These are phyloP conservation scores for Helarctos malayanus DNA, from an alignment of 2,797 vertebrate species.

Conservation along the genomic window DNA sequence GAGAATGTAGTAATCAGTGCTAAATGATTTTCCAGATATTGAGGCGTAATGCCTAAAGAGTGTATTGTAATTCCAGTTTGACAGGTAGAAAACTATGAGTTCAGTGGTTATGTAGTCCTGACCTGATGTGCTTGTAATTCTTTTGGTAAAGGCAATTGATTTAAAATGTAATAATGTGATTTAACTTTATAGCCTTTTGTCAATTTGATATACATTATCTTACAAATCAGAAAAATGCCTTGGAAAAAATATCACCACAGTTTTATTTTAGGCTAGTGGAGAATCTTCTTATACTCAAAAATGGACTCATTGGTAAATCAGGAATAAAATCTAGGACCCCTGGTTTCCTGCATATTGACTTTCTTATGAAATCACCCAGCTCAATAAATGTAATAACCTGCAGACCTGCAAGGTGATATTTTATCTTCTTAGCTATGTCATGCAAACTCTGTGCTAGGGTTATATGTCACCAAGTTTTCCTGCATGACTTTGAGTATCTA, in stretches of 20 bases:
- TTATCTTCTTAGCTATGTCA: background rate
- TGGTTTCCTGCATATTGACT: background rate
- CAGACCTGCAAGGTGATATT: background rate
- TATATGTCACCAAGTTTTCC: background rate
- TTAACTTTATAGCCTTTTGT: background rate
- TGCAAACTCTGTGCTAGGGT: background rate
- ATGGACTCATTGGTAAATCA: background rate
- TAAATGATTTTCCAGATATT: conserved; percentile 32
- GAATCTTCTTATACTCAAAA: background rate
- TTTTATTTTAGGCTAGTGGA: conserved; percentile 34
- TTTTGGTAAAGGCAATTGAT: conserved; percentile 47
- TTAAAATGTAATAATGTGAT: conserved; percentile 19
- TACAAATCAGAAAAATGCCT: background rate
- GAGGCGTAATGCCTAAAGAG: background rate
- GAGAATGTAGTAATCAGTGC: background rate
- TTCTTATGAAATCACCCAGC: background rate
- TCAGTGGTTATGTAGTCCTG: background rate
- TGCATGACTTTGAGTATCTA: background rate
- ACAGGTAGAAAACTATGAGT: background rate
- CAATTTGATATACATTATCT: conserved; percentile 17
- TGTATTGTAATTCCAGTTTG: background rate
- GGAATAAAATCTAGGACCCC: background rate
- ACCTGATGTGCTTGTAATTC: background rate
- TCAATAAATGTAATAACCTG: background rate
- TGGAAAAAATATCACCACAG: background rate